Evolutionary conservation across 2,113 vertebrate genomes (phyloP).

Genomic region (Centropristis striata): DNA sequence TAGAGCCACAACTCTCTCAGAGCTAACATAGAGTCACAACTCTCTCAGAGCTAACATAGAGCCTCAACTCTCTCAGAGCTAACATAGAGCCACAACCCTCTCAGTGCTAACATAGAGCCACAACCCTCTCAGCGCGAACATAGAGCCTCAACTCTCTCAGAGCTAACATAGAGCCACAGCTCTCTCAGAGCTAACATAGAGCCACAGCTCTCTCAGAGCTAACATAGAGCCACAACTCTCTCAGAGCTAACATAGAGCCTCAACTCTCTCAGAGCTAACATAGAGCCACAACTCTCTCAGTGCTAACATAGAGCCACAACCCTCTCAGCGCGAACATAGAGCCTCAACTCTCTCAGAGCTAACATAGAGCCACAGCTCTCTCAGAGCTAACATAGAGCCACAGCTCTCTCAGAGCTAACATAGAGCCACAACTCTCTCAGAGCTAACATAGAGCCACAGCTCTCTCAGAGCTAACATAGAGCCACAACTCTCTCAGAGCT

Average conservation of each 20-base stretch:
- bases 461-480: slow-evolving; percentile 74
- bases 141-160: too few species aligned
- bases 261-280: too few species aligned
- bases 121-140: too few species aligned
- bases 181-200: slow-evolving; percentile 74
- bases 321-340: too few species aligned
- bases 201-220: slow-evolving; percentile 68
- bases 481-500: slow-evolving; percentile 68
- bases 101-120: slow-evolving; percentile 73
- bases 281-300: slow-evolving; percentile 72
- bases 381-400: slow-evolving; percentile 73
- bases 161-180: slow-evolving; percentile 72
- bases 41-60: slow-evolving; percentile 74
- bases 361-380: slow-evolving; percentile 75
- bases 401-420: slow-evolving; percentile 72
- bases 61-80: too few species aligned
- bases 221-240: slow-evolving; percentile 75
- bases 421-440: slow-evolving; percentile 74
- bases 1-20: slow-evolving; percentile 74
- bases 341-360: slow-evolving; percentile 68
- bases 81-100: slow-evolving; percentile 70
- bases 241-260: slow-evolving; percentile 76
- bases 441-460: slow-evolving; percentile 72
- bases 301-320: slow-evolving; percentile 72
- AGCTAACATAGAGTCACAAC: slow-evolving; percentile 72